Percentiles rank a stretch among this genome's conserved stretches.
These are phyloP conservation scores for Spatulosminthurus flaviceps DNA, from an alignment of 2,888 invertebrate genomes.

Conservation along the genomic window DNA sequence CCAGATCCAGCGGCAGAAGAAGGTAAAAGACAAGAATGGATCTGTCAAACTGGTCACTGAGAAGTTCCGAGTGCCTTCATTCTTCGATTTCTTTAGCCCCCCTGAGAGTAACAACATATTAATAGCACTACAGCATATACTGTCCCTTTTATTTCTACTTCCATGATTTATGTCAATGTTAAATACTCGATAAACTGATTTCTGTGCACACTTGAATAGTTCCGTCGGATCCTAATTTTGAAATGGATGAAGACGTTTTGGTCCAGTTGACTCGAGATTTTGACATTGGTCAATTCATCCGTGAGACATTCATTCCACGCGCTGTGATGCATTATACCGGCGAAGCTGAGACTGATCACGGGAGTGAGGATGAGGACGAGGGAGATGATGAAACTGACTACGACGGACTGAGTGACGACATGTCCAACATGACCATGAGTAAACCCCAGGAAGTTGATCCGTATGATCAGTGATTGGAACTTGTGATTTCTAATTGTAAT, in stretches of 20 bases:
- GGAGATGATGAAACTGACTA: constrained; percentile 66
- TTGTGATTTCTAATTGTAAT: too few species aligned
- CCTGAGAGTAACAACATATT: constrained; percentile 64
- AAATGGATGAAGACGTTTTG: constrained; percentile 68
- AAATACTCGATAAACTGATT: not conserved
- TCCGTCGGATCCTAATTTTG: constrained; percentile 64
- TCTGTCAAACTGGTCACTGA: constrained; percentile 69
- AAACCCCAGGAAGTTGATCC: constrained; percentile 19
- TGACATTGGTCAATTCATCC: constrained; percentile 71
- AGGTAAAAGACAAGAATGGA: constrained; percentile 70
- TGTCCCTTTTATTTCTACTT: not conserved
- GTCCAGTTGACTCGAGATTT: constrained; percentile 69
- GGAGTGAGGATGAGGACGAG: constrained; percentile 25
- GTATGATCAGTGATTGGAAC: constrained; percentile 16
- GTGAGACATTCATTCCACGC: constrained; percentile 69
- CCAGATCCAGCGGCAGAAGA: constrained; percentile 69
- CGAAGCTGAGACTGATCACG: constrained; percentile 62
- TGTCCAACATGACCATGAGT: constrained; percentile 31
- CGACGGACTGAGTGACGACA: constrained; percentile 46
- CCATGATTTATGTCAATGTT: too few species aligned
- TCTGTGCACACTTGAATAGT: constrained; percentile 1
- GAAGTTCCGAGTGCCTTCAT: constrained; percentile 70
- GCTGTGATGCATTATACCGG: constrained; percentile 71
- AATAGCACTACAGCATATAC: not conserved
- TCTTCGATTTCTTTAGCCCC: constrained; percentile 72